Evolutionary conservation across 1,140 invertebrate species (phyloP), one percentile per base, ranked within the genome.

Genomic region (Neelides sp.): DNA sequence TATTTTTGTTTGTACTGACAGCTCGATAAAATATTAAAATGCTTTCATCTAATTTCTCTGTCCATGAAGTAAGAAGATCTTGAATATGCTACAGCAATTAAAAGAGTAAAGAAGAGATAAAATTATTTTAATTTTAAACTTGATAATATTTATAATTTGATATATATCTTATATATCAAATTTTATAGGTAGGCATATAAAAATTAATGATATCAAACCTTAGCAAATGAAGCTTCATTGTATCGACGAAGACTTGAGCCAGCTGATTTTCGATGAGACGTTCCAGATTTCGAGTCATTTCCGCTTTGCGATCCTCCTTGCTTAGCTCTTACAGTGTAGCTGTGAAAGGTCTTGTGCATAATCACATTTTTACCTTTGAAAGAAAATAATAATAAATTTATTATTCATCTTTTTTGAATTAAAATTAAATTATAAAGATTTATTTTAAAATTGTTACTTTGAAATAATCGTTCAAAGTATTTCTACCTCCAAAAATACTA

Each of bases 291-390:
- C 36, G 66, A 70, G 64, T 90, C 85, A 40, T 78, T 71, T 3
- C 73, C 71, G 28, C 70, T 73, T 67, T 93, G 87, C 1, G 78
- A 73, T 42, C 83, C 80, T 1, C 87, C 88, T 65, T 90, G 83
- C 37, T 86, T 85, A 0, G 83, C 77, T 41, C 86, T 65, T 1
- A 88, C 82, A 4, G 85, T 85, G 64, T 93, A 93, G 37, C 79
- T 80, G 67, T 91, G 87, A 62, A 86, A 81, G 1, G 87, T 89
- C 68, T 91, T 91, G 64, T 91, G 87, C 2, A 74, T 65, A n/a
- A 82, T 59, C 2, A 75, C 65, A 55, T 76, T 67, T 4, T 66
- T 66, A 39, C 75, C 77, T 73, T 50, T 20, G 30, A 41, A 41
- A 37, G 17, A 41, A 37, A 47, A 24, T 28, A 52, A 43, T 10